phyloP scores from a whole-genome alignment of 2,888 invertebrate species.

The Rapana venosa region DNA sequence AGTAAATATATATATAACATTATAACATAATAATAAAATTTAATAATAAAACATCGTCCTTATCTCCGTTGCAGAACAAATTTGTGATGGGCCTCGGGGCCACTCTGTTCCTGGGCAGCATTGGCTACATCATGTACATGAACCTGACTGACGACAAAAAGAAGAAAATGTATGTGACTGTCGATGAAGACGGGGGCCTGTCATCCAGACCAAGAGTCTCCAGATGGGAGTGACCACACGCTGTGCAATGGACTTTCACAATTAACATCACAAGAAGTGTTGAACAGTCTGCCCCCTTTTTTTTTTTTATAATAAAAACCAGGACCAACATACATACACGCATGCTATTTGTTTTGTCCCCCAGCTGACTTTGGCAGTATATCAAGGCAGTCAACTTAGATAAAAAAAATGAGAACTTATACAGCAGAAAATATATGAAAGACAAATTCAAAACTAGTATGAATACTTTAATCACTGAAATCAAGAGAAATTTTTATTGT shows the following conservation, averaged over 20 bases:
- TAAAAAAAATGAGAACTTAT: no score
- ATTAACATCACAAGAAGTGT: neutral
- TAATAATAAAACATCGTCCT: no score
- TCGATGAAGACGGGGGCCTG: conserved; percentile 85
- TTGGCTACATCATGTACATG: conserved; percentile 92
- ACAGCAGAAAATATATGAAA: no score
- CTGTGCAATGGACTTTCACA: neutral
- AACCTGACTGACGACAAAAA: conserved; percentile 85
- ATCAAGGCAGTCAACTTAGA: no score
- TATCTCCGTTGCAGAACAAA: conserved; percentile 84
- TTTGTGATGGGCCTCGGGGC: conserved; percentile 90
- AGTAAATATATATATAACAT: no score
- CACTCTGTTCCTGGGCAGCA: conserved; percentile 86
- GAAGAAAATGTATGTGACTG: conserved; percentile 88
- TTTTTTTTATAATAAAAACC: neutral
- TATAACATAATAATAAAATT: no score
- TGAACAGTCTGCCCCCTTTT: neutral
- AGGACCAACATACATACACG: neutral
- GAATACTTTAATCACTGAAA: no score
- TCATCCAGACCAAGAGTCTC: conserved; percentile 72
- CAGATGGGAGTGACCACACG: conserved; percentile 74
- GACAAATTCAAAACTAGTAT: no score
- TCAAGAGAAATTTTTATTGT: no score
- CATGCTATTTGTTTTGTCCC: neutral
- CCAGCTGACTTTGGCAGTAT: no score